Evolutionary conservation across 1,140 invertebrate species (phyloP), one percentile per base, ranked within the genome.

Genomic region (Zaprionus camerounensis): DNA sequence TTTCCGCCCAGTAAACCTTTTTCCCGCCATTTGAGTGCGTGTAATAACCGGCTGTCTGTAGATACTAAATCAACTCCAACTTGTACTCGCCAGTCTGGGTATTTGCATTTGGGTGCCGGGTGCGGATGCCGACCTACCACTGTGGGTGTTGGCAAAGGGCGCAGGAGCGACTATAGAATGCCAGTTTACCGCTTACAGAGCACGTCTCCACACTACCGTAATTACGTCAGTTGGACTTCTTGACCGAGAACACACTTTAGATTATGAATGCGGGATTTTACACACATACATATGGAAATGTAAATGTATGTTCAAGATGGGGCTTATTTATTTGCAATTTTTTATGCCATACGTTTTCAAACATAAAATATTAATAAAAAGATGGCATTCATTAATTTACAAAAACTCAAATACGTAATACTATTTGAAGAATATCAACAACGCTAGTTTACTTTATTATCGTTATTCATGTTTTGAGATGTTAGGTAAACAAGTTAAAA

Each of bases 21-120:
- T 74, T 67, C 68, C 63, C 61, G 51, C 53, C 76, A 64, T 63
- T 57, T 34, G 77, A 78, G 68, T 71, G 38, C 70, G 76, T 82
- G 67, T 76, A 85, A 84, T 78, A 85, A 76, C 81, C 76, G 78
- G 72, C 78, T 90, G 90, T 90, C 90, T 86, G 70, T 78, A 83
- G 85, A 81, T 81, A 90, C 85, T 91, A 90, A 91, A 91, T 91
- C 90, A 91, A 76, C 73, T 80, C 65, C 46, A 51, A 51, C 46
- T 12, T 51, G 46, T 24, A 51, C 20, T 51, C 11, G 11, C 20
- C 20, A 51, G 46, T 66, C 51, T 65, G 58, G 59, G 65, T 63
- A 70, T 69, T 68, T 80, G 59, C 65, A 71, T 76, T 71, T 38
- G 41, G 44, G 34, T 41, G 9, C 76, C 20, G 46, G 20, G 46